These are phyloP conservation scores for Astyanax mexicanus DNA, from an alignment of 2,797 vertebrate genomes.

Conservation along the genomic window DNA sequence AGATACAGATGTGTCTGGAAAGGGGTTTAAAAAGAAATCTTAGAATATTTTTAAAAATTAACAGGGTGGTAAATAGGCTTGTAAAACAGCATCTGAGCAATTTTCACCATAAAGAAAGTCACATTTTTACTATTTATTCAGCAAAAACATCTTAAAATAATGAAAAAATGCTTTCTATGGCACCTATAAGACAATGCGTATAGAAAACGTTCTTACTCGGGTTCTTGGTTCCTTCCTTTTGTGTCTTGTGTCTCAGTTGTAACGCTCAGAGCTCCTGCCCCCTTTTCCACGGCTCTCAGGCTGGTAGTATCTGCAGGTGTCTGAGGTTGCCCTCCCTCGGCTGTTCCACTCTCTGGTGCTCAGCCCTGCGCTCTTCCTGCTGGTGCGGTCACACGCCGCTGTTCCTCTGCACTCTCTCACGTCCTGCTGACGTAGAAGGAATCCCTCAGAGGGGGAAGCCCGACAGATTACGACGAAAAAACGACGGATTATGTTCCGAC, in stretches of 20 bases:
- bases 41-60: too few relatives aligned
- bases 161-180: too few relatives aligned
- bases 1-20: too few relatives aligned
- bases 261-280: not conserved
- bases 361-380: conserved; percentile 7
- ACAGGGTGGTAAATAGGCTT: too few relatives aligned
- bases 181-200: too few relatives aligned
- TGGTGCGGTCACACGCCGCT: conserved; percentile 26
- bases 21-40: too few relatives aligned
- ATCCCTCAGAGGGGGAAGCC: conserved; percentile 60
- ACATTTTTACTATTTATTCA: too few relatives aligned
- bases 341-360: not conserved
- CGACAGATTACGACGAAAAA: conserved; percentile 28
- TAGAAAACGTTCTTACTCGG: too few relatives aligned
- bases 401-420: conserved; percentile 11
- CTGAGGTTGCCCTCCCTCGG: not conserved
- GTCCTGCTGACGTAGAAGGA: conserved; percentile 55
- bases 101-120: too few relatives aligned
- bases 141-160: too few relatives aligned
- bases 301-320: not conserved
- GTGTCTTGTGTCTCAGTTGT: not conserved
- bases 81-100: too few relatives aligned
- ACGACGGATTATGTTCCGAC: not conserved
- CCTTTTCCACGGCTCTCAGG: not conserved
- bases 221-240: too few relatives aligned